Base-by-base conservation (phyloP, 2,113 vertebrate species). In the Quiscalus mexicanus region DNA sequence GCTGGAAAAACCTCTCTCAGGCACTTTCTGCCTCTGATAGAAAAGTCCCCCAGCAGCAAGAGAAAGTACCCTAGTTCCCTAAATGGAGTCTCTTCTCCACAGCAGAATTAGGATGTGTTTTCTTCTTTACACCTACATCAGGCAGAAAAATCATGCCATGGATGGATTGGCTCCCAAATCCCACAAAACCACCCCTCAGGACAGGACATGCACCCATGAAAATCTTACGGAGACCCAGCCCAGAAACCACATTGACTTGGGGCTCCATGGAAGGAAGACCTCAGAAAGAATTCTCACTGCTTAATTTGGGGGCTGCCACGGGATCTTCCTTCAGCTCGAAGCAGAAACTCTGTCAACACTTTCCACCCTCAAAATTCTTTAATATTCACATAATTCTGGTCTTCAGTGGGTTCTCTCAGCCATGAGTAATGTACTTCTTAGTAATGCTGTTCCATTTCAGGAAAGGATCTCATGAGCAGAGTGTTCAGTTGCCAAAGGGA, bases 391-490 rank as follows among this genome's bases (percentile, higher is more conserved):
- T 53, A 62, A 91, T 74, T 89, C 50, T 71, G 27, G 30, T 68
- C n/a, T 94, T 69, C 60, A 47, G 77, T 53, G 33, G 39, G 81
- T 2, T 37, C 52, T 87, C 58, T 90, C 44, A 56, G 12, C 33
- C 35, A 62, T 47, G 47, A 94, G 39, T 71, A 91, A 89, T 64
- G 14, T 4, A 64, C 49, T 84, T 70, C 77, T 89, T 49, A 82
- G 74, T 71, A 84, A 87, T 42, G 62, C 89, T n/a, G 22, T 82
- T 95, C 41, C 45, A 82, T 64, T 92, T 92, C 86, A 82, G 52
- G 69, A 89, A 80, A 63, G 84, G 81, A 33, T 42, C n/a, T 60
- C 44, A 39, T 1, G 17, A 91, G 31, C 27, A 6, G 8, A 80
- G 16, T 11, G 9, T 53, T 87, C 49, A 47, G 25, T 25, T 92